Conservation (phyloP, 2,797 vertebrate species). For the Halcyon badia region DNA sequence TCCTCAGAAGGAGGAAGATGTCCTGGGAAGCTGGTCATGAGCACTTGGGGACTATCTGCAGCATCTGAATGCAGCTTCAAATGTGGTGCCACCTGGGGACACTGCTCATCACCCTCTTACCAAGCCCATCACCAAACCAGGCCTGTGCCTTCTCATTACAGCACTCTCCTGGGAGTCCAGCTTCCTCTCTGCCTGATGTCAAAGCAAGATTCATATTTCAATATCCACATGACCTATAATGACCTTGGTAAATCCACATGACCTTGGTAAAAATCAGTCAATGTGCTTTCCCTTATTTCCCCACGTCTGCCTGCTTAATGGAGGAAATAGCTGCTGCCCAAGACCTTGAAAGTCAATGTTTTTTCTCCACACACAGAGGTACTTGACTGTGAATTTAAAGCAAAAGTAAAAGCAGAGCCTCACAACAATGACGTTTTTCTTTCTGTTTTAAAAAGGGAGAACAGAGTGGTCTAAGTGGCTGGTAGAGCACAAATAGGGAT, state of each 20-base stretch:
- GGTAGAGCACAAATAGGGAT: neutral
- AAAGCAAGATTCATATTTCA: slow-evolving; percentile 55
- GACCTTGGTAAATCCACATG: slow-evolving; percentile 47
- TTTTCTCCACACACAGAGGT: neutral
- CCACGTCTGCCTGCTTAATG: neutral
- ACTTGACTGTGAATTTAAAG: neutral
- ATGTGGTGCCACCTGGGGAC: neutral
- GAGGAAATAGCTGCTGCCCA: slow-evolving; percentile 55
- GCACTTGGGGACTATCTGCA: neutral
- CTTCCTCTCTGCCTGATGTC: slow-evolving; percentile 15
- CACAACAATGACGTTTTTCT: neutral
- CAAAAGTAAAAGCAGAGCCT: neutral
- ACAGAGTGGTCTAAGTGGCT: neutral
- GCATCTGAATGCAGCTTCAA: neutral
- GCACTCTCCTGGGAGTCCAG: neutral
- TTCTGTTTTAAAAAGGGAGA: neutral
- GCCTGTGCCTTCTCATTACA: neutral
- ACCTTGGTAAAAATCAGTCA: slow-evolving; percentile 60
- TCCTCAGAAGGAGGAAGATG: neutral
- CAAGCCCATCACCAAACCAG: neutral
- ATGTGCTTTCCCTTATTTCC: slow-evolving; percentile 58
- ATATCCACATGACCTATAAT: slow-evolving; percentile 36
- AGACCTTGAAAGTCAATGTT: slow-evolving; percentile 54
- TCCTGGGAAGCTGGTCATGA: neutral
- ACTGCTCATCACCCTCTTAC: neutral